These are phyloP conservation scores for Enteromius unitaeniatus DNA, from an alignment of 2,797 vertebrate species.

Conservation along the genomic window DNA sequence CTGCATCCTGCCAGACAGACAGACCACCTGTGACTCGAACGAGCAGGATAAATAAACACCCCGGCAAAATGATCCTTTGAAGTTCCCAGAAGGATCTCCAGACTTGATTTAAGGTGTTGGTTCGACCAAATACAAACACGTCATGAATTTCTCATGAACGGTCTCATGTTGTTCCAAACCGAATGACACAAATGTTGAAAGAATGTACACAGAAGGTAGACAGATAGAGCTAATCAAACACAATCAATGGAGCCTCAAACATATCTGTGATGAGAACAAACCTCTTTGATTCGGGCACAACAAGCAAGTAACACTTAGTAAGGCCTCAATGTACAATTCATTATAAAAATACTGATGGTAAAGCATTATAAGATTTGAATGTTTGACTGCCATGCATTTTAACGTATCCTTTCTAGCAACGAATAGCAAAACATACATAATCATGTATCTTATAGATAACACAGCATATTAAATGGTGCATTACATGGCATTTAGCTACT, in stretches of 20 bases:
- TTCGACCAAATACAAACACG: background rate
- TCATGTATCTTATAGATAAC: background rate
- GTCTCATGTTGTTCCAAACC: background rate
- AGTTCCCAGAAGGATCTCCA: background rate
- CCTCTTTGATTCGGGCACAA: background rate
- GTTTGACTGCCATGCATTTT: background rate
- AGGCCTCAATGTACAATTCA: background rate
- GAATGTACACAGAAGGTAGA: conserved; percentile 37
- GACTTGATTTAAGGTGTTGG: conserved; percentile 23
- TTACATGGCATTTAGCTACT: background rate
- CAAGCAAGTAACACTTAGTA: too few relatives aligned
- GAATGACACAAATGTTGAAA: conserved; percentile 17
- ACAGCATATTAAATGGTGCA: background rate
- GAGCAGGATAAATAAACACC: background rate
- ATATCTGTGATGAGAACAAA: background rate
- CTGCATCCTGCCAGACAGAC: background rate
- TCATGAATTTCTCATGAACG: background rate
- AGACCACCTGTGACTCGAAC: conserved; percentile 33
- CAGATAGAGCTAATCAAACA: conserved; percentile 47
- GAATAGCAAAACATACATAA: too few relatives aligned
- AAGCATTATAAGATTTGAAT: background rate
- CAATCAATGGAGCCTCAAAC: background rate
- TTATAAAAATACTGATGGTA: too few relatives aligned
- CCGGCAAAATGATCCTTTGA: background rate
- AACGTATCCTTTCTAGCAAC: background rate